These are phyloP conservation scores for Toxostoma redivivum DNA, from an alignment of 2,113 vertebrate genomes.

Conservation along the genomic window DNA sequence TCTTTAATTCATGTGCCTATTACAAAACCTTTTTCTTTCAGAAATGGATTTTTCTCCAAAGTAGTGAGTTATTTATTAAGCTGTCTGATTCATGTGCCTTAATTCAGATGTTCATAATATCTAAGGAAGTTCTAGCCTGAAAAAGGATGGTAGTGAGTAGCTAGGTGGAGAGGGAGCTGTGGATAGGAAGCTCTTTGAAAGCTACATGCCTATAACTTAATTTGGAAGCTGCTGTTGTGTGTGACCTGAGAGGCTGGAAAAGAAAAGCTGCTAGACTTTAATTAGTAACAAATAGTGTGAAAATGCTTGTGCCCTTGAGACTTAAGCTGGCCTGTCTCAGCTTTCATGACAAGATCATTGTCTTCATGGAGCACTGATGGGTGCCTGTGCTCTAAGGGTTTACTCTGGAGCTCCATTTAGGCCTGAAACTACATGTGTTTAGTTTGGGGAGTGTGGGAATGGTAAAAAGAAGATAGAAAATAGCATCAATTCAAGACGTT, in stretches of 20 bases:
- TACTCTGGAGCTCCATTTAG: background rate
- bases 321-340: background rate
- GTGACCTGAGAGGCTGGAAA: background rate
- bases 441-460: background rate
- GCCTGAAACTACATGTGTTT: background rate
- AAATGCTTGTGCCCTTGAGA: background rate
- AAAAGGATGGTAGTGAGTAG: background rate
- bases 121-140: background rate
- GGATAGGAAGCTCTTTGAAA: background rate
- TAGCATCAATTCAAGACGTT: background rate
- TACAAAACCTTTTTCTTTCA: background rate
- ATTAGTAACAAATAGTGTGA: constrained; percentile 22
- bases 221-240: background rate
- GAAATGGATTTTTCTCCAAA: background rate
- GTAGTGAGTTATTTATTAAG: background rate
- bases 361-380: background rate
- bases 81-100: background rate
- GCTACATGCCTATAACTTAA: background rate
- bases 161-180: background rate
- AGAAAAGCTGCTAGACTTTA: background rate
- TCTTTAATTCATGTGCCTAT: background rate
- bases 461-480: background rate
- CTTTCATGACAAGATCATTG: background rate
- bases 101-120: background rate
- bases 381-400: background rate